These are phyloP conservation scores for Trissoscelio sp. DNA, from an alignment of 2,888 invertebrate genomes.

Conservation along the genomic window DNA sequence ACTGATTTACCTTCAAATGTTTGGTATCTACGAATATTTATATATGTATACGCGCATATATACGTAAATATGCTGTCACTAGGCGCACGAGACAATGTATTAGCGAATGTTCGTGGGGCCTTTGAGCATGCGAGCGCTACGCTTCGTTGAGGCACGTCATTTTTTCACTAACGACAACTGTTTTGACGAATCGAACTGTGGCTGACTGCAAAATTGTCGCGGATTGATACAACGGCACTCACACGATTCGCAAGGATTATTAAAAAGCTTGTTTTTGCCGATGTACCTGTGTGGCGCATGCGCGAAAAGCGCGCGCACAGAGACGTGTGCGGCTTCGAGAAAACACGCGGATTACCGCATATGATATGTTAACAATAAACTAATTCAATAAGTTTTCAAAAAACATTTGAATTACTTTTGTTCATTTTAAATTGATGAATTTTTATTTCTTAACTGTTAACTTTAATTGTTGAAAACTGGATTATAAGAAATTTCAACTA, in stretches of 20 bases:
- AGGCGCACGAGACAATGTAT: constrained; percentile 26
- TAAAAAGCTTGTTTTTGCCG: constrained; percentile 63
- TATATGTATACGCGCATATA: constrained; percentile 21
- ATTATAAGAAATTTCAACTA: too few species aligned
- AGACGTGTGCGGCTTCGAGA: constrained; percentile 3
- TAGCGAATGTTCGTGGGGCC: neutral
- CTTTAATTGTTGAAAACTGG: too few species aligned
- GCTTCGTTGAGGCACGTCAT: constrained; percentile 8
- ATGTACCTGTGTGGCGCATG: constrained; percentile 41
- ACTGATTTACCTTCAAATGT: constrained; percentile 28
- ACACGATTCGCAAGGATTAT: constrained; percentile 53
- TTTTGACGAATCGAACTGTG: neutral
- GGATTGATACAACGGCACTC: constrained; percentile 44
- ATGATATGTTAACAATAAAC: too few species aligned
- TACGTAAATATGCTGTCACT: constrained; percentile 46
- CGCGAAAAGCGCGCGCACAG: constrained; percentile 45
- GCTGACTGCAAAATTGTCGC: constrained; percentile 15
- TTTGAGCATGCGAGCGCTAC: neutral
- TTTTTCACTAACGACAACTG: neutral
- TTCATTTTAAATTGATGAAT: too few species aligned
- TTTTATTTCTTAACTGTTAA: too few species aligned
- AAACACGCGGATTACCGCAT: constrained; percentile 28
- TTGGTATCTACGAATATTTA: constrained; percentile 28
- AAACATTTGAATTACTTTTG: too few species aligned
- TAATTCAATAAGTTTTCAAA: too few species aligned